Base-by-base conservation (phyloP, 2,797 vertebrate species). In the Anolis apletophallus region DNA sequence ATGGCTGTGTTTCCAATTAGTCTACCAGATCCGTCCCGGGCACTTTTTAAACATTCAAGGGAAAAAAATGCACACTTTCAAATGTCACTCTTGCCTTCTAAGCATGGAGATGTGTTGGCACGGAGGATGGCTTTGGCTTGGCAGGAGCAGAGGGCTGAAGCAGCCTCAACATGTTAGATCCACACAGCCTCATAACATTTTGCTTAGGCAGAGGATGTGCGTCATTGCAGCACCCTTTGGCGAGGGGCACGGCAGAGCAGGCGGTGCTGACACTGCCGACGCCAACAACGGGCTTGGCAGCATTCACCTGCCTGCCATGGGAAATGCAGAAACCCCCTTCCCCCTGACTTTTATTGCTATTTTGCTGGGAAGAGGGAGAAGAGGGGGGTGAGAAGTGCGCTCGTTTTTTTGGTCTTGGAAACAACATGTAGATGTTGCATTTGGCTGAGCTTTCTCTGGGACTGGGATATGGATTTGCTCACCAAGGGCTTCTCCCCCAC, bases 1-100 rank as follows among this genome's bases (percentile, higher is more conserved):
- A 23, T 0, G 90, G 88, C 92, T 94, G 93, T 93, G 94, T 94
- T 95, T 94, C 94, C 92, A 95, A 95, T 95, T 95, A 94, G 91
- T 82, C 89, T 75, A 88, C 90, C 88, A 75, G 81, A 93, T 90
- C 88, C 87, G 77, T 94, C 89, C 83, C 87, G 54, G 54, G 64
- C 5, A 80, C 81, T 91, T 92, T 91, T 91, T 85, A 89, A 86
- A 46, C 8, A 69, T 12, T 17, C 29, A 40, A 67, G 17, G 32
- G 36, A 13, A 10, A 2, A 21, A 21, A 7, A 4, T 19, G 40
- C 8, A 36, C 11, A 46, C 3, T 26, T 73, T 46, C 23, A 73
- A 46, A 46, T 73, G 21, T 0, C 69, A 80, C 0, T 80, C 80
- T 86, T 90, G 90, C 91, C 90, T 94, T 50, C 17, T 85, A 55